Percentiles rank a stretch among this genome's conserved stretches.
Evolutionary conservation across 2,113 vertebrate genomes (phyloP).

Genomic region (Phyllopteryx taeniolatus): DNA sequence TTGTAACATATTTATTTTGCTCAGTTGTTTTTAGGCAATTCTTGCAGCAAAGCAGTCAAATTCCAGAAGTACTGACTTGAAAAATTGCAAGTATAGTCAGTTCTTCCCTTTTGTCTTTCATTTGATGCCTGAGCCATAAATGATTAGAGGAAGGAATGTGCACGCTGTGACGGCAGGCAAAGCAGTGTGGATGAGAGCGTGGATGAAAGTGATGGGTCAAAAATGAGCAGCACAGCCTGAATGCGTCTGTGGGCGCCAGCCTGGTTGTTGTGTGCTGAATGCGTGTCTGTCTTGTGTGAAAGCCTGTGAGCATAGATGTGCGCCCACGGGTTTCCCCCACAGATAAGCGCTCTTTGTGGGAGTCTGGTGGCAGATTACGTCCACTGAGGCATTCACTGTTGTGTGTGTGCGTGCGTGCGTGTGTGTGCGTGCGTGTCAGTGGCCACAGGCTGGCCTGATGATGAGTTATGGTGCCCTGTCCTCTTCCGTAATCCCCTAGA

Average conservation of each 20-base stretch:
- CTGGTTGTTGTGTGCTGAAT: slow-evolving; percentile 12
- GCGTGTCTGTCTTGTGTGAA: slow-evolving; percentile 32
- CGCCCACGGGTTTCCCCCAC: slow-evolving; percentile 46
- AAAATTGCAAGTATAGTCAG: neutral
- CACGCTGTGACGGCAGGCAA: neutral
- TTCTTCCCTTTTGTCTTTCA: neutral
- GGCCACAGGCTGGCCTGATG: slow-evolving; percentile 49
- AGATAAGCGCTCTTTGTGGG: slow-evolving; percentile 65
- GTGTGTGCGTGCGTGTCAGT: slow-evolving; percentile 56
- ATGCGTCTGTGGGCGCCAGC: slow-evolving; percentile 4
- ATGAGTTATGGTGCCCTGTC: slow-evolving; percentile 69
- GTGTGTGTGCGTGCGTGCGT: slow-evolving; percentile 66
- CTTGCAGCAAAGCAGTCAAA: neutral
- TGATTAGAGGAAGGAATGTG: slow-evolving; percentile 13
- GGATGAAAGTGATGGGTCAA: slow-evolving; percentile 26
- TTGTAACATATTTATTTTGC: neutral
- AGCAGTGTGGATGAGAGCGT: slow-evolving; percentile 4
- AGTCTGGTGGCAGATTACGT: slow-evolving; percentile 66
- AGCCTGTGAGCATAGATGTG: slow-evolving; percentile 43
- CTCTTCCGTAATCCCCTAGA: slow-evolving; percentile 70
- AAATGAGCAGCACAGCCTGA: slow-evolving; percentile 13
- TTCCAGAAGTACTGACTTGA: neutral
- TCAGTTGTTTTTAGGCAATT: neutral
- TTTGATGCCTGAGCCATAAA: neutral
- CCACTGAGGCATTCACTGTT: slow-evolving; percentile 65